Base-by-base conservation (phyloP, 1,140 invertebrate genomes). In the Ylistrum balloti region DNA sequence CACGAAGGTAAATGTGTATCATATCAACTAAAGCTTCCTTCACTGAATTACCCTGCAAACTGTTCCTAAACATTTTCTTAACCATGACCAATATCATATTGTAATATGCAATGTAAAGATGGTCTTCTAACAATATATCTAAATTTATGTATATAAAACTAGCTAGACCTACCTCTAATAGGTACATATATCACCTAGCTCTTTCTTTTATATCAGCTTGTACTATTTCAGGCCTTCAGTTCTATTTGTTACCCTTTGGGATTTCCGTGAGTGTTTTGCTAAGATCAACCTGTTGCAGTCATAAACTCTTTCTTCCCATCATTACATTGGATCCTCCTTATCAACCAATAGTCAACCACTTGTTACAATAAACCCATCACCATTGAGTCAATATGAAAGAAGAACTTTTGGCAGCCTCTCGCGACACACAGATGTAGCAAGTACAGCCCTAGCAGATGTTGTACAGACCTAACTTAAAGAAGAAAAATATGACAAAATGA, bases 291-390 rank as follows among this genome's bases (percentile, higher is more conserved):
- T 74, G 56, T n/a, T 74, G 56, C 56, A 28, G 56, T 74, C 56
- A 74, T 74, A 74, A 45, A 74, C 56, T 28, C 56, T n/a, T 28
- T 22, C 1, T n/a, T 74, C 56, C 56, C 56, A 17, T 0, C 17
- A 74, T 28, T 3, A 74, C 56, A 9, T 74, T 7, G 22, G n/a
- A n/a, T n/a, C 56, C 17, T 28, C 56, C 0, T 74, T 74, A 74
- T 74, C 28, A 74, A 74, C 56, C 56, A 74, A 74, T 74, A 74
- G 56, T 28, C 56, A 74, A 74, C 56, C 56, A 74, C 56, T 74
- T 74, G 56, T 74, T 74, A 74, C 56, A 74, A 74, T 74, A 28
- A 74, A 17, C 56, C 28, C 56, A 74, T 74, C 56, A 74, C 56
- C 56, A 74, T 7, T 74, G 56, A 74, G 28, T 74, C 28, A 74